Base-by-base conservation (phyloP, 2,888 invertebrate species). In the Synergus laeviventris region DNA sequence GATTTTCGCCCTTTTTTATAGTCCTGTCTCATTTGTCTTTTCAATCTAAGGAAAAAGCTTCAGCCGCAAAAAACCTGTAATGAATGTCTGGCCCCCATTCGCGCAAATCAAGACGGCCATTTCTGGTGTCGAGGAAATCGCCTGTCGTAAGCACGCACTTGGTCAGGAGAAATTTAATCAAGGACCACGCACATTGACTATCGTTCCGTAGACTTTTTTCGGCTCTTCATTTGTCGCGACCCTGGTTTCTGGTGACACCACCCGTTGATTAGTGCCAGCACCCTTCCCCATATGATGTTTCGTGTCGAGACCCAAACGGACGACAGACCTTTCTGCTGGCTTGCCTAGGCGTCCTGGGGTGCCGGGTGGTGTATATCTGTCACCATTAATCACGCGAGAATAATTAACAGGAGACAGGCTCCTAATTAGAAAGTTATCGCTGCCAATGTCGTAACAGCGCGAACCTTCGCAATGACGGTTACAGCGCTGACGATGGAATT, bases 391-490 rank as follows among this genome's bases (percentile, higher is more conserved):
- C 87, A 87, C 83, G 80, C 84, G 81, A 78, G 85, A 85, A 86
- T 88, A 87, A 89, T 89, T 89, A 88, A 86, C 86, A 83, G 79
- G 82, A 83, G 86, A 86, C 87, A 87, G 84, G 80, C 83, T 84
- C 84, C 87, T 87, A 88, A 89, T 88, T 87, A 87, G 86, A 87
- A 87, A 88, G 85, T 87, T 88, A 89, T 88, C 87, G 86, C 83
- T 84, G 80, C 84, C 83, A 84, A 85, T 86, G 85, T 84, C 84
- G 81, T 75, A 78, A 77, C 77, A 79, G 76, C 78, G 79, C 31
- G 31, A 31, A 31, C 31, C 31, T 82, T 80, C 42, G 73, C 42
- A 73, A 76, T 60, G 64, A 38, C 31, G 74, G 38, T 75, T 79
- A 78, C 79, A 77, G 75, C 77, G 79, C 60, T 78, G 80, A 81